Base-by-base conservation (phyloP, 2,797 vertebrate genomes). In the Siniperca undulata region DNA sequence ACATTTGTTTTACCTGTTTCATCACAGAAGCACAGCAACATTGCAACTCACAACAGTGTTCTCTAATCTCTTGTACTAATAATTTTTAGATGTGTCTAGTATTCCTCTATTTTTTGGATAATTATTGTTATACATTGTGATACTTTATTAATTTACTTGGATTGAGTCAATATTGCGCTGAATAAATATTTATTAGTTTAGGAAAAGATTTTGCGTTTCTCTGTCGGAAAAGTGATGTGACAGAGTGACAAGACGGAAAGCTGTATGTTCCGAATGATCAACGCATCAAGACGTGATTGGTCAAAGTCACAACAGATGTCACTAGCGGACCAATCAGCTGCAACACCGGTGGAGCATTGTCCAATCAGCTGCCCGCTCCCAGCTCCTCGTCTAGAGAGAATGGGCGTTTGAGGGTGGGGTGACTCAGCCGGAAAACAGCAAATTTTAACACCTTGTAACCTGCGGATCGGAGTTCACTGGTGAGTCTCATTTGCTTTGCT, bases 381-480 rank as follows among this genome's bases (percentile, higher is more conserved):
- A 0, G 20, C 72, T 86, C 78, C 72, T 40, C 80, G 77, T 40
- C 36, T 40, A 46, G 58, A 24, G 56, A 62, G 84, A 83, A 87
- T 70, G 88, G 86, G 91, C 86, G 84, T 91, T 89, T 78, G 93
- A 94, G 94, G 95, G 94, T 95, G 95, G 91, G 92, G 94, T 94
- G 91, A 95, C 89, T 94, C 91, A 92, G 93, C 90, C 93, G 91
- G 93, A 95, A 95, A 95, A 94, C 74, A 84, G 90, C 71, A 46
- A 10, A 74, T 78, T 91, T 72, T 80, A 83, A 92, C 87, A 91
- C 86, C 82, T 92, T 82, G 73, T 85, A 92, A 93, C 88, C 91
- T 88, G 87, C 83, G 80, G 86, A 85, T 73, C 61, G 65, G 88
- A 93, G 86, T 92, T 89, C 73, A 91, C 84, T 86, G 94, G 95